A percentile compares a stretch with the other conserved stretches of the same genome.
These are phyloP conservation scores for Schrankia costaestrigalis DNA, from an alignment of 2,888 invertebrate genomes.

Conservation along the genomic window DNA sequence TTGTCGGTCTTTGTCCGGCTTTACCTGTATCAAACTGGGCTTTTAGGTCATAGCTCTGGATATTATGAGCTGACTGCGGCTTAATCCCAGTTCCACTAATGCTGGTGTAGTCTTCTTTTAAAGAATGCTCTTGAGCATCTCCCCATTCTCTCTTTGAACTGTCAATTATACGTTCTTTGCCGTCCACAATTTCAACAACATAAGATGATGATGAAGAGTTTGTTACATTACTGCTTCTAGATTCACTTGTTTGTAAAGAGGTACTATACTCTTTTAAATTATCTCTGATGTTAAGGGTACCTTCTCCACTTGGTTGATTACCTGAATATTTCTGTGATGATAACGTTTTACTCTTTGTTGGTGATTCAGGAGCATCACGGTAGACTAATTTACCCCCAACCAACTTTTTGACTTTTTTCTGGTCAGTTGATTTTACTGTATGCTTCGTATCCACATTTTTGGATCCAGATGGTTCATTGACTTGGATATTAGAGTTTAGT, in stretches of 20 bases:
- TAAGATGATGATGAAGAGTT: conserved; percentile 84
- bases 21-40: conserved; percentile 80
- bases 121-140: conserved; percentile 65
- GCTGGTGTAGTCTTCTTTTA: conserved; percentile 77
- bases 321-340: too few species aligned
- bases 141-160: conserved; percentile 81
- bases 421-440: too few species aligned
- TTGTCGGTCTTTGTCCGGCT: conserved; percentile 70
- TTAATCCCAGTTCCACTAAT: conserved; percentile 80
- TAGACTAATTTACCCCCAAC: too few species aligned
- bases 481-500: too few species aligned
- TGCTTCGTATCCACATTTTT: too few species aligned
- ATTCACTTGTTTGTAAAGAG: conserved; percentile 72
- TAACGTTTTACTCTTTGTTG: too few species aligned
- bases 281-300: conserved; percentile 53
- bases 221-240: conserved; percentile 76
- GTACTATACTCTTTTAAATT: conserved; percentile 60
- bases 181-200: conserved; percentile 83
- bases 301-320: conserved; percentile 45
- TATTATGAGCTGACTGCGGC: conserved; percentile 77
- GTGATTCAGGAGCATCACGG: too few species aligned
- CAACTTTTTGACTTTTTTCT: too few species aligned
- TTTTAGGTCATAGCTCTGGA: conserved; percentile 76
- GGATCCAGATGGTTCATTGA: too few species aligned
- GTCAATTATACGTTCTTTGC: conserved; percentile 82